A percentile compares a stretch with the other conserved stretches of the same genome.
Conservation (phyloP, 2,888 invertebrate genomes). For the Lochmaea crataegi region DNA sequence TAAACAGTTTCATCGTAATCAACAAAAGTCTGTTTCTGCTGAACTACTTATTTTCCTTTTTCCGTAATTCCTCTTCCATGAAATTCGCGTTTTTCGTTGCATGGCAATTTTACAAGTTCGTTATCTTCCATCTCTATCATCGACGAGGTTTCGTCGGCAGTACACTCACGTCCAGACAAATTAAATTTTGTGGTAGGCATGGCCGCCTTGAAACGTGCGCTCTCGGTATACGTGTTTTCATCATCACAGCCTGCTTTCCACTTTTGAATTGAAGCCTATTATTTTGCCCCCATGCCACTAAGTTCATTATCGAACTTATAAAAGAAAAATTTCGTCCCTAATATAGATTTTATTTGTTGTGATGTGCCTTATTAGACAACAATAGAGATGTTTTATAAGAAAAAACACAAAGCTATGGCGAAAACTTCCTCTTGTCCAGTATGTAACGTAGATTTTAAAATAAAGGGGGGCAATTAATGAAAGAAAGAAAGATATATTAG, state of each 20-base stretch:
- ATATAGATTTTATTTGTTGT: constrained; percentile 3
- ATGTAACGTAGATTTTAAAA: no score
- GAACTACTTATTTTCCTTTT: background rate
- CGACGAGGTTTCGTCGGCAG: constrained; percentile 49
- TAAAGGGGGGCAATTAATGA: no score
- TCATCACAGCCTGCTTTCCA: constrained; percentile 26
- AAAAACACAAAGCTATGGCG: background rate
- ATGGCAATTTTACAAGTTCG: background rate
- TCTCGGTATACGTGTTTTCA: constrained; percentile 32
- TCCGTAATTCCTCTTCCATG: background rate
- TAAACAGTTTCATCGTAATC: no score
- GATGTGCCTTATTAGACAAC: constrained; percentile 7
- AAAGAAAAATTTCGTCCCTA: constrained; percentile 15
- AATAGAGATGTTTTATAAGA: background rate
- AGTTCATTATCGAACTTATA: constrained; percentile 27
- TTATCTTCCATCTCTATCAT: constrained; percentile 26
- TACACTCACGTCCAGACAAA: constrained; percentile 60
- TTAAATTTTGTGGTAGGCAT: constrained; percentile 59
- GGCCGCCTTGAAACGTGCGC: constrained; percentile 30
- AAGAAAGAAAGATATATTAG: no score
- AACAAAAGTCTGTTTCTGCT: background rate
- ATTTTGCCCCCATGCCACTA: constrained; percentile 12
- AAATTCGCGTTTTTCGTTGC: background rate
- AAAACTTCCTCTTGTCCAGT: no score
- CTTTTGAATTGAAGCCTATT: constrained; percentile 26